Conservation (phyloP, 2,888 invertebrate genomes). For the Polylopha cassiicola region DNA sequence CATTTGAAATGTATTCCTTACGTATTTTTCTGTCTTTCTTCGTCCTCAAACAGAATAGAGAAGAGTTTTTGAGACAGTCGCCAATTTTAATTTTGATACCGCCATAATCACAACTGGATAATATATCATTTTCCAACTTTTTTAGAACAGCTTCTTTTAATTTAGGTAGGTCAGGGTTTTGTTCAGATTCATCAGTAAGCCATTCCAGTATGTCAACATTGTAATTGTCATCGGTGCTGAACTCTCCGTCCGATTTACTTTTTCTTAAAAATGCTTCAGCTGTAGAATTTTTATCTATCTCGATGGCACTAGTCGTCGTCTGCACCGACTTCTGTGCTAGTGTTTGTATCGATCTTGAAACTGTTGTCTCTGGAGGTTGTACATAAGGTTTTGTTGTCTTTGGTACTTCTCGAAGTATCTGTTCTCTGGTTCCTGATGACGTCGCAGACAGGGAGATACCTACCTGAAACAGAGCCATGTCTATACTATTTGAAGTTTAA, state of each 20-base stretch:
- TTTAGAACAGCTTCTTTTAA: conserved; percentile 18
- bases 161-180: conserved; percentile 26
- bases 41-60: conserved; percentile 5
- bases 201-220: conserved; percentile 33
- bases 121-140: conserved; percentile 21
- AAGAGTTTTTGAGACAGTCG: conserved; percentile 13
- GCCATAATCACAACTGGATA: conserved; percentile 8
- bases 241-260: conserved; percentile 42
- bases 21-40: conserved; percentile 5
- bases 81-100: conserved; percentile 6
- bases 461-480: conserved; percentile 51
- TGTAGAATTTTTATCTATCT: conserved; percentile 21
- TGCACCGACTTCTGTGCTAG: conserved; percentile 33
- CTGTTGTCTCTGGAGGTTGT: not conserved
- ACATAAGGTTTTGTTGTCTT: conserved; percentile 5
- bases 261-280: conserved; percentile 28
- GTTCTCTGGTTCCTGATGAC: conserved; percentile 26
- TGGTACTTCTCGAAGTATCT: conserved; percentile 27
- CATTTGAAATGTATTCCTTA: not conserved
- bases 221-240: conserved; percentile 29
- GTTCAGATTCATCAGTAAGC: conserved; percentile 30
- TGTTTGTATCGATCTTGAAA: conserved; percentile 32
- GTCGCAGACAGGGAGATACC: conserved; percentile 41
- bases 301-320: conserved; percentile 36
- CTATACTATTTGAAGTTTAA: too few species aligned